Percentiles rank a stretch among this genome's conserved stretches.
Conservation (phyloP, 1,140 invertebrate genomes). For the Telenomus remus region DNA sequence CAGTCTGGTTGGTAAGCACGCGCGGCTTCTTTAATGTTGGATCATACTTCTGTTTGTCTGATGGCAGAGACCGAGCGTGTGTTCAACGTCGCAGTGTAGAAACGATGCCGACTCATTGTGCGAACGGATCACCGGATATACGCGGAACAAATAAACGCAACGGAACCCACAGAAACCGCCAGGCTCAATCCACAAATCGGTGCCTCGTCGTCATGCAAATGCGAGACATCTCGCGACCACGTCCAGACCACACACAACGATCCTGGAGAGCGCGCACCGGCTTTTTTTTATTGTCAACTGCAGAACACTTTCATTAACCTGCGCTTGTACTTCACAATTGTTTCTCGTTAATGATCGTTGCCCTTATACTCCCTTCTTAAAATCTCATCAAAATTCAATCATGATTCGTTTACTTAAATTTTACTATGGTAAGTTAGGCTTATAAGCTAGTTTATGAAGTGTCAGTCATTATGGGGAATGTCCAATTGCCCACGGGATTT, state of each 20-base stretch:
- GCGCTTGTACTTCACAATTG: constrained; percentile 23
- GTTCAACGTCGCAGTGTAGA: constrained; percentile 50
- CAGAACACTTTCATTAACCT: constrained; percentile 23
- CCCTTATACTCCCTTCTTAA: too few relatives aligned
- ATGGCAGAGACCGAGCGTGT: constrained; percentile 39
- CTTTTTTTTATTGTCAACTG: too few relatives aligned
- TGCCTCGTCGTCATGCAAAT: constrained; percentile 32
- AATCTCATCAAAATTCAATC: too few relatives aligned
- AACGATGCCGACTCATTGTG: constrained; percentile 56
- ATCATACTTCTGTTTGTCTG: constrained; percentile 62
- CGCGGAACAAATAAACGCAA: constrained; percentile 32
- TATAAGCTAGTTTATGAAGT: too few relatives aligned
- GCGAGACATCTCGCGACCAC: constrained; percentile 26
- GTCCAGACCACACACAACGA: constrained; percentile 39
- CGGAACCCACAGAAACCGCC: constrained; percentile 18
- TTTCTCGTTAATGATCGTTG: constrained; percentile 21
- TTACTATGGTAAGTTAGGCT: too few relatives aligned
- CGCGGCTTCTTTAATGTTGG: constrained; percentile 58
- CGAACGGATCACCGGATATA: constrained; percentile 56
- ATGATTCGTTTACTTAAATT: too few relatives aligned
- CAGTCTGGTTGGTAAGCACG: constrained; percentile 16
- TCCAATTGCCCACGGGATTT: too few relatives aligned
- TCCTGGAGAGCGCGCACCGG: not conserved
- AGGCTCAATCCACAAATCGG: constrained; percentile 16
- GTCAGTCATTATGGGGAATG: too few relatives aligned